Evolutionary conservation across 1,140 invertebrate species (phyloP).

Genomic region (Magallana gigas): DNA sequence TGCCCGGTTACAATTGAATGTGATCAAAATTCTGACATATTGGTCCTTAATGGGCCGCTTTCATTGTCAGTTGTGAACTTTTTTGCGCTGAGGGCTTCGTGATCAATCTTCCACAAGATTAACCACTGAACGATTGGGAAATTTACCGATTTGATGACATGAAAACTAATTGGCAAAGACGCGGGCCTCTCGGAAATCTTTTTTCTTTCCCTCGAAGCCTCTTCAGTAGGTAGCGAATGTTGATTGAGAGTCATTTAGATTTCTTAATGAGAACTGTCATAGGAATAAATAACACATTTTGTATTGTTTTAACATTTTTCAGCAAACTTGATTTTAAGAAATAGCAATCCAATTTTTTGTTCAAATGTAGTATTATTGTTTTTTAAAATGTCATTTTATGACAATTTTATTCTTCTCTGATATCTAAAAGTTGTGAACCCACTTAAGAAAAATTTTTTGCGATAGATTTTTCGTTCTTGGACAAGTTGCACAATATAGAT

Average conservation of each 20-base stretch:
- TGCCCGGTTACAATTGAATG: slow-evolving; percentile 30
- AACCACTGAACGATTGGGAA: slow-evolving; percentile 48
- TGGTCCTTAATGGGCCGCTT: slow-evolving; percentile 15
- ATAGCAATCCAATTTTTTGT: too few relatives aligned
- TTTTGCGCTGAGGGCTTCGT: slow-evolving; percentile 18
- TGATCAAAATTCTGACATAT: slow-evolving; percentile 36
- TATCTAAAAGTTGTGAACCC: too few relatives aligned
- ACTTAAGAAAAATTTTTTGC: too few relatives aligned
- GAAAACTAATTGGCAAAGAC: slow-evolving; percentile 45
- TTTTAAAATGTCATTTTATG: too few relatives aligned
- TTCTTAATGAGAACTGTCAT: neutral
- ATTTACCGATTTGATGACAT: slow-evolving; percentile 43
- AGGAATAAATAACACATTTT: too few relatives aligned
- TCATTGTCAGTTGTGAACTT: slow-evolving; percentile 36
- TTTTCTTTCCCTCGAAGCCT: slow-evolving; percentile 18
- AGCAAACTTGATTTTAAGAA: too few relatives aligned
- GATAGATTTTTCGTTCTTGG: too few relatives aligned
- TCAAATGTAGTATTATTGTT: too few relatives aligned
- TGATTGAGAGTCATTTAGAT: slow-evolving; percentile 12
- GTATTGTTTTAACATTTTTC: too few relatives aligned
- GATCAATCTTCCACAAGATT: slow-evolving; percentile 43
- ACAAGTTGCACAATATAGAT: too few relatives aligned
- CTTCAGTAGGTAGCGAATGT: neutral
- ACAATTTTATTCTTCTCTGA: too few relatives aligned
- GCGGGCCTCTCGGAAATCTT: neutral